A percentile compares a stretch with the other conserved stretches of the same genome.
phyloP scores from a whole-genome alignment of 1,140 invertebrate genomes.

The Phthorimaea operculella region DNA sequence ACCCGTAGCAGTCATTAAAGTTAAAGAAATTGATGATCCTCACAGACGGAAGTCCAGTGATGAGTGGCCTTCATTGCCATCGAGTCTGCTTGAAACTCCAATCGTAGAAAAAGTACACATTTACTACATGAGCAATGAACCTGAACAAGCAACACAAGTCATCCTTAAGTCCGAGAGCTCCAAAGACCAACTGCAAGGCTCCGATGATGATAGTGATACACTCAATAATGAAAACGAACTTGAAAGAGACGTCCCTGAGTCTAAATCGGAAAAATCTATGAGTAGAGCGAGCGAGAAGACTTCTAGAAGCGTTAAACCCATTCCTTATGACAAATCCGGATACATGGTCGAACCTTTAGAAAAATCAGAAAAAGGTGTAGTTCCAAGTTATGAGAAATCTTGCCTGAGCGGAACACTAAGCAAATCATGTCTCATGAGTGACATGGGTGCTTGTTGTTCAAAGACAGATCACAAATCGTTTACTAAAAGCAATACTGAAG shows the following conservation, averaged over 20 bases:
- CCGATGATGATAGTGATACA: conserved; percentile 70
- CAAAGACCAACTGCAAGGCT: conserved; percentile 68
- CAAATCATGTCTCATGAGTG: conserved; percentile 66
- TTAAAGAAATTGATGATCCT: conserved; percentile 32
- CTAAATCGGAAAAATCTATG: conserved; percentile 44
- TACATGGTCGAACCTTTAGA: conserved; percentile 66
- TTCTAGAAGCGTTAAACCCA: conserved; percentile 41
- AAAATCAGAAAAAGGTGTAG: conserved; percentile 50
- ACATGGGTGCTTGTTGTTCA: conserved; percentile 61
- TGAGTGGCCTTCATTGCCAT: conserved; percentile 82
- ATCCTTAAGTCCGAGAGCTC: conserved; percentile 72
- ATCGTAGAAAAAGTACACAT: conserved; percentile 85
- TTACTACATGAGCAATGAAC: conserved; percentile 82
- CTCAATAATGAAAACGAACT: conserved; percentile 69
- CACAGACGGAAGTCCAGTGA: conserved; percentile 68
- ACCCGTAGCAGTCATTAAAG: conserved; percentile 23
- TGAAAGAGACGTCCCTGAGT: conserved; percentile 59
- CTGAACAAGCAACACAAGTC: conserved; percentile 76
- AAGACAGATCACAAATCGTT: conserved; percentile 56
- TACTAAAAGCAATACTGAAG: conserved; percentile 48
- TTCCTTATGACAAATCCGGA: conserved; percentile 62
- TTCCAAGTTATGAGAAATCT: conserved; percentile 65
- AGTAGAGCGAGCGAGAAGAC: conserved; percentile 26
- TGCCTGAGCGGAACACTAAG: conserved; percentile 69
- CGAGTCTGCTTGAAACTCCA: conserved; percentile 74